Percentiles rank a stretch among this genome's conserved stretches.
phyloP scores from a whole-genome alignment of 2,888 invertebrate species.

The Torymus aiolomorphi region DNA sequence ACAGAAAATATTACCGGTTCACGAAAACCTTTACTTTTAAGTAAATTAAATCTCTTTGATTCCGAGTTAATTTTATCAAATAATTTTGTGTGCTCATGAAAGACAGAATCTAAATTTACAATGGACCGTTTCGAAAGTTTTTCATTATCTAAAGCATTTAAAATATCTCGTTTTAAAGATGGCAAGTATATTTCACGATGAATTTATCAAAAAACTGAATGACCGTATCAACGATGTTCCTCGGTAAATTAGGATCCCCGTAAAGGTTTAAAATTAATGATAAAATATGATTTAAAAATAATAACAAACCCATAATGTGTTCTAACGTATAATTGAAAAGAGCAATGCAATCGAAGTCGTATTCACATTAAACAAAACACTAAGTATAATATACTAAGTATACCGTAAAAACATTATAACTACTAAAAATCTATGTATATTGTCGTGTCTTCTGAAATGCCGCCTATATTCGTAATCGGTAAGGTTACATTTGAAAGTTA shows the following conservation, averaged over 20 bases:
- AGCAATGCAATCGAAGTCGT: no score
- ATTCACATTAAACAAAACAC: no score
- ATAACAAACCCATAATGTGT: not conserved
- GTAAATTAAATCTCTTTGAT: slow-evolving; percentile 1
- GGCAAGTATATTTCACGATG: not conserved
- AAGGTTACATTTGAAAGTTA: not conserved
- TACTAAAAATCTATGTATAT: no score
- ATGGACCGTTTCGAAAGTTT: no score
- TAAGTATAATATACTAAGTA: not conserved
- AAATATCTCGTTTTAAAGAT: slow-evolving; percentile 17
- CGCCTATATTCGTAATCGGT: no score
- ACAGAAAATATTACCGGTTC: not conserved
- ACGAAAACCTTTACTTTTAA: no score
- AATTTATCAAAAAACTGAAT: not conserved
- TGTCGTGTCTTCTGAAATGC: no score
- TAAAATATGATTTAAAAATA: not conserved
- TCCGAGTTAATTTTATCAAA: not conserved
- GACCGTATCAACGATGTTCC: slow-evolving; percentile 11
- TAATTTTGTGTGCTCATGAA: not conserved
- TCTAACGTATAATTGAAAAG: no score
- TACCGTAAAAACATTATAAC: not conserved
- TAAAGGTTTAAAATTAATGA: not conserved
- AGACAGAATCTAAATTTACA: not conserved
- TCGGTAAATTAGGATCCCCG: not conserved
- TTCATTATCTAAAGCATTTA: not conserved